A percentile compares a stretch with the other conserved stretches of the same genome.
phyloP scores from a whole-genome alignment of 64 coral and sea anemone species.

The Actinia tenebrosa region DNA sequence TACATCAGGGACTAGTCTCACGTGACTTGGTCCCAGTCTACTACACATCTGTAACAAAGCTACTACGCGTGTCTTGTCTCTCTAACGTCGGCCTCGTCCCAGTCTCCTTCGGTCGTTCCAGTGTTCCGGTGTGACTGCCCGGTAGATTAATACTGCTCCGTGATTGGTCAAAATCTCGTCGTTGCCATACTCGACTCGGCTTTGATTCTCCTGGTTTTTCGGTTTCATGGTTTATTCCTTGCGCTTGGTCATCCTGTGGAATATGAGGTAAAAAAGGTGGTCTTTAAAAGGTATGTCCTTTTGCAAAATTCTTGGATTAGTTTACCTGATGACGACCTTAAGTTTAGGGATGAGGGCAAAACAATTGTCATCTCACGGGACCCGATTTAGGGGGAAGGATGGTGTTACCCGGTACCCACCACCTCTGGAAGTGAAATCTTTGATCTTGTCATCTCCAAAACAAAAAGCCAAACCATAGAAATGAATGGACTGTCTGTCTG shows the following conservation, averaged over 20 bases:
- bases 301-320: no score
- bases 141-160: background rate
- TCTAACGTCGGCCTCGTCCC: constrained; percentile 18
- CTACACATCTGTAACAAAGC: constrained; percentile 85
- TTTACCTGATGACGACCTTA: no score
- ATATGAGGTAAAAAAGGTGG: background rate
- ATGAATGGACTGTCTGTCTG: no score
- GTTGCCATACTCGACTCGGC: constrained; percentile 57
- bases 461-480: no score
- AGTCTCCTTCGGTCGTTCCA: constrained; percentile 17
- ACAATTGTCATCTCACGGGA: no score
- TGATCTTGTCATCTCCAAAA: no score
- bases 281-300: no score
- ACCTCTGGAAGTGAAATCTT: no score
- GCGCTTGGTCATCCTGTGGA: constrained; percentile 17
- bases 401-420: no score
- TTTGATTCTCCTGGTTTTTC: constrained; percentile 15
- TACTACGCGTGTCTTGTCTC: constrained; percentile 70
- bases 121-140: constrained; percentile 16
- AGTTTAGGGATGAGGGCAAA: no score
- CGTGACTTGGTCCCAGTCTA: background rate
- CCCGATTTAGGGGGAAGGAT: no score
- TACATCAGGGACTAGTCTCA: background rate
- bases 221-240: constrained; percentile 1
- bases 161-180: constrained; percentile 4